Conservation (phyloP, 2,888 invertebrate species). For the Priocnemis perturbator region DNA sequence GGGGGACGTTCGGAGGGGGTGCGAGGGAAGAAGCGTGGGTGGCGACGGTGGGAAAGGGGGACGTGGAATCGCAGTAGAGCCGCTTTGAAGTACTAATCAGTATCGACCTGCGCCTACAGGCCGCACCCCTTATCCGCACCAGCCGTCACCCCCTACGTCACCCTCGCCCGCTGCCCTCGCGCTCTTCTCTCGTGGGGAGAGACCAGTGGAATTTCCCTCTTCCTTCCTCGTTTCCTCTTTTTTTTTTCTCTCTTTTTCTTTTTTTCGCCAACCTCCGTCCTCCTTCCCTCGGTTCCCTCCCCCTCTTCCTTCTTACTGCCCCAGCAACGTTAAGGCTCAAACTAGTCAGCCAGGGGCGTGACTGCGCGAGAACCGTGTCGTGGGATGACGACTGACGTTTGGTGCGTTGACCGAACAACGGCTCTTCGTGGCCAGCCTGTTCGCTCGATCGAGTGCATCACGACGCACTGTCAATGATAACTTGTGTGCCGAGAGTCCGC, state of each 20-base stretch:
- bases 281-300: conserved; percentile 3
- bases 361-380: conserved; percentile 15
- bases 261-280: conserved; percentile 26
- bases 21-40: background rate
- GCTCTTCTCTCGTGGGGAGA: conserved; percentile 4
- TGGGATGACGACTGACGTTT: too few relatives aligned
- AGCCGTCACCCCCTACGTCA: conserved; percentile 28
- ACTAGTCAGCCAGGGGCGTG: conserved; percentile 35
- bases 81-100: conserved; percentile 71
- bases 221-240: background rate
- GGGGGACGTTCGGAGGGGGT: conserved; percentile 36
- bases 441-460: too few relatives aligned
- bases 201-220: background rate
- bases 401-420: background rate
- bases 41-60: conserved; percentile 1
- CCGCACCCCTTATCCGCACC: conserved; percentile 44
- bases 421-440: too few relatives aligned
- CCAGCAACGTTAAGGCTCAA: conserved; percentile 30
- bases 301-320: background rate
- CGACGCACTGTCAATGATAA: too few relatives aligned
- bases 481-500: too few relatives aligned
- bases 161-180: conserved; percentile 1
- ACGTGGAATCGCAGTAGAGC: conserved; percentile 40
- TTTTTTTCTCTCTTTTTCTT: conserved; percentile 23
- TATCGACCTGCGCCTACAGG: conserved; percentile 62